Conservation (phyloP, 2,888 invertebrate genomes). For the Parasteatoda lunata region DNA sequence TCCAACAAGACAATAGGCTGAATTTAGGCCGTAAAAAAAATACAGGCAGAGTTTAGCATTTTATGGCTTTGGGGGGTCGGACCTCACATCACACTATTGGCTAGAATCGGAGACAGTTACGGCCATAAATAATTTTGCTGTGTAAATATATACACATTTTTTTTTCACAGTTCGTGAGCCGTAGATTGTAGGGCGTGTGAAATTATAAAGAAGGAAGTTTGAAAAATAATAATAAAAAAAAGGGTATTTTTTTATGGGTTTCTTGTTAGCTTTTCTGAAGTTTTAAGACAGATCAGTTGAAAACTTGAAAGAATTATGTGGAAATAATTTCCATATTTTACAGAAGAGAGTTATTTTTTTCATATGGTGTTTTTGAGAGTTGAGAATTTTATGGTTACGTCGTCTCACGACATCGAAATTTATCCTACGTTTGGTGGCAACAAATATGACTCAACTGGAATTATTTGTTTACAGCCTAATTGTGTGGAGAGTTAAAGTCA, state of each 20-base stretch:
- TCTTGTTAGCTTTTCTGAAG: constrained; percentile 2
- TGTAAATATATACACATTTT: background rate
- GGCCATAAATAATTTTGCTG: background rate
- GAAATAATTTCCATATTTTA: background rate
- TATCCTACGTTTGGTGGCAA: background rate
- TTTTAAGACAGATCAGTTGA: background rate
- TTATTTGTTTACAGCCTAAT: too few species aligned
- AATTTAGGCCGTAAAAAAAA: constrained; percentile 11
- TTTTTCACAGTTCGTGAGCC: constrained; percentile 1
- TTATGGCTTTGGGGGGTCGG: constrained; percentile 17
- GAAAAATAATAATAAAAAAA: background rate
- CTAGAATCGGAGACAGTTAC: background rate
- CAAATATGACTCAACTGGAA: too few species aligned
- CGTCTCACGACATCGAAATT: background rate
- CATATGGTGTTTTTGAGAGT: background rate
- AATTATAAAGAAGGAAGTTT: background rate
- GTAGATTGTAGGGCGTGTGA: background rate
- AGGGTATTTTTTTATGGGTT: background rate
- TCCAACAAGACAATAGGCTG: constrained; percentile 1
- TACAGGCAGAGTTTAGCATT: constrained; percentile 30
- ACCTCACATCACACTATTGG: constrained; percentile 22
- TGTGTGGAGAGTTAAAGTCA: too few species aligned
- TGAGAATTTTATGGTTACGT: background rate
- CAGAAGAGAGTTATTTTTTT: background rate
- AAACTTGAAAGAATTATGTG: background rate